Evolutionary conservation across 2,113 vertebrate genomes (phyloP).

Genomic region (Hipposideros armiger): DNA sequence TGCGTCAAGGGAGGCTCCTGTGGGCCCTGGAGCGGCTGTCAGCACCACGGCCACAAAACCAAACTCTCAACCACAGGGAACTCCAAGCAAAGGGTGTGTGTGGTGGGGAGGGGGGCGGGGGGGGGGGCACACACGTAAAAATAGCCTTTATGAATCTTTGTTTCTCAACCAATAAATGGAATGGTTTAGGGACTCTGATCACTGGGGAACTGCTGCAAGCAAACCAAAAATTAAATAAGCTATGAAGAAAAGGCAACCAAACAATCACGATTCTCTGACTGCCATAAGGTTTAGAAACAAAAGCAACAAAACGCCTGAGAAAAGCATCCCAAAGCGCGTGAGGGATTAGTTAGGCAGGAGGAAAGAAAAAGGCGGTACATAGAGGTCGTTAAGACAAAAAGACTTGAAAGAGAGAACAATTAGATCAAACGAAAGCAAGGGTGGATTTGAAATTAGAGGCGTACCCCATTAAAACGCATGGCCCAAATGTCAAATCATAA

Average conservation of each 20-base stretch:
- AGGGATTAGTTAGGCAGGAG: slow-evolving; percentile 71
- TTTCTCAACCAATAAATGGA: neutral
- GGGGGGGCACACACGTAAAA: neutral
- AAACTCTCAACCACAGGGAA: neutral
- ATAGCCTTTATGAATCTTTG: neutral
- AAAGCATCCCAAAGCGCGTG: slow-evolving; percentile 75
- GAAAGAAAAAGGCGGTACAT: slow-evolving; percentile 63
- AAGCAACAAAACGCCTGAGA: slow-evolving; percentile 81
- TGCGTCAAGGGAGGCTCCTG: rapidly evolving
- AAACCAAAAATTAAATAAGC: slow-evolving; percentile 67
- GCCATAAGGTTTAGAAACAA: slow-evolving; percentile 76
- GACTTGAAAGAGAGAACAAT: slow-evolving; percentile 73
- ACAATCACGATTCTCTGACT: slow-evolving; percentile 87
- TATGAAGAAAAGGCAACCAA: slow-evolving; percentile 84
- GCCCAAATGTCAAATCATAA: slow-evolving; percentile 32
- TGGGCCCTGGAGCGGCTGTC: neutral
- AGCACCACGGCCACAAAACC: neutral
- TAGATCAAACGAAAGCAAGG: slow-evolving; percentile 72
- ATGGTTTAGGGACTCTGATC: slow-evolving; percentile 76
- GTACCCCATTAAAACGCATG: slow-evolving; percentile 55
- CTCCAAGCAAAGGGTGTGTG: neutral
- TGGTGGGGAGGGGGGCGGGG: too few relatives aligned
- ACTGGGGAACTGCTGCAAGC: slow-evolving; percentile 68
- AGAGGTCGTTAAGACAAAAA: slow-evolving; percentile 69
- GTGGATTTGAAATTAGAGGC: slow-evolving; percentile 69